Evolutionary conservation across 2,888 invertebrate species (phyloP), one percentile per base, ranked within the genome.

Genomic region (Lepidochitona cinerea): DNA sequence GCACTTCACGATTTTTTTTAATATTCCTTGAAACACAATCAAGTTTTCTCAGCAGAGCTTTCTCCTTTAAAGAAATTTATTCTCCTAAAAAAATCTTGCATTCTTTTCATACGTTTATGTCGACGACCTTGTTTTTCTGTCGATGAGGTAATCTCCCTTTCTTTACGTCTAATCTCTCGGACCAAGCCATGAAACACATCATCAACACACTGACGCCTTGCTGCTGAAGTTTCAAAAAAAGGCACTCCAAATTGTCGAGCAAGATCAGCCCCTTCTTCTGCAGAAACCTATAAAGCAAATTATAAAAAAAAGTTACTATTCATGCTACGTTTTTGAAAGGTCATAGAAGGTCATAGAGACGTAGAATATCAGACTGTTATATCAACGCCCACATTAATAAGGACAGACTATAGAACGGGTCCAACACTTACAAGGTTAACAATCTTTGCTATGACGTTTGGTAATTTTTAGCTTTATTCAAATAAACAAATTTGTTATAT

Each of bases 111-210:
- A 32, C 82, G 75, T 54, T 79, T 82, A 64, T 75, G 74, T 70
- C 83, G 82, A n/a, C 80, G 79, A 23, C 75, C 75, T 14, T 77
- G 77, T 72, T 83, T 84, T 70, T 82, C 82, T 36, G 72, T 71
- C 5, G 82, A 80, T 6, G 77, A 64, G 23, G 69, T 68, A 41
- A 72, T 78, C 54, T 85, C 84, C 41, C 83, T 79, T 75, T 88
- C 85, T 70, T 83, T 85, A 18, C 78, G 87, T 74, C 97, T 93
- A 84, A 97, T 96, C 90, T 96, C 96, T 74, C 96, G 92, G 18
- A 97, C 95, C 70, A 97, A 92, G n/a, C 95, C 95, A 88, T 96
- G 96, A 91, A 97, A 97, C 33, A 95, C 95, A 88, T 97, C 97
- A 87, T 97, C 97, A 32, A 97, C 96, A 88, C 95, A 96, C 84